Percentiles rank a stretch among this genome's conserved stretches.
phyloP scores from a whole-genome alignment of 2,113 vertebrate genomes.

The Myrmecophaga tridactyla region DNA sequence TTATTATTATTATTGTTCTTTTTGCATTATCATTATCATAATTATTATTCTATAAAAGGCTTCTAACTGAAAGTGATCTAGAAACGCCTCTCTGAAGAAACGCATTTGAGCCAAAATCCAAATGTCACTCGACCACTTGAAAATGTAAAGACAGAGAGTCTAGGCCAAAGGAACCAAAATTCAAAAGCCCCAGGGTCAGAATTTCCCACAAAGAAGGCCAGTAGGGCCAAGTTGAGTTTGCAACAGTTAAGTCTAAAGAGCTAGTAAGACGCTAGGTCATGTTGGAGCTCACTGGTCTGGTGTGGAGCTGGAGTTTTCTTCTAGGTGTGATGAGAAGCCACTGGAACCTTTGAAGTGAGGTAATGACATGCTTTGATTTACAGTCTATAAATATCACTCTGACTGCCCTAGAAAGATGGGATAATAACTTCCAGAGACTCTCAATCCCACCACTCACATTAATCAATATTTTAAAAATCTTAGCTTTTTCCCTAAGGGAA shows the following conservation, averaged over 20 bases:
- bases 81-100: background rate
- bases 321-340: background rate
- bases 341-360: background rate
- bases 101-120: background rate
- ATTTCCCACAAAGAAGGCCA: background rate
- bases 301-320: background rate
- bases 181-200: background rate
- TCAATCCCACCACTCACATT: background rate
- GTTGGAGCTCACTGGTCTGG: background rate
- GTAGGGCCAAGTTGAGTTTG: background rate
- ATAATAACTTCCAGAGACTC: background rate
- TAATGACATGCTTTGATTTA: background rate
- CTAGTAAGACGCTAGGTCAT: background rate
- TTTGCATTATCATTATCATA: background rate
- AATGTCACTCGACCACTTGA: background rate
- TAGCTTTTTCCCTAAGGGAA: background rate
- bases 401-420: background rate
- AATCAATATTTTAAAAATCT: background rate
- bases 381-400: background rate
- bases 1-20: background rate
- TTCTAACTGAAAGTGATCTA: background rate
- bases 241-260: background rate
- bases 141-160: background rate
- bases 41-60: background rate
- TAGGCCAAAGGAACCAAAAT: background rate